Base-by-base conservation (phyloP, 2,888 invertebrate genomes). In the Liodrosophila aerea region DNA sequence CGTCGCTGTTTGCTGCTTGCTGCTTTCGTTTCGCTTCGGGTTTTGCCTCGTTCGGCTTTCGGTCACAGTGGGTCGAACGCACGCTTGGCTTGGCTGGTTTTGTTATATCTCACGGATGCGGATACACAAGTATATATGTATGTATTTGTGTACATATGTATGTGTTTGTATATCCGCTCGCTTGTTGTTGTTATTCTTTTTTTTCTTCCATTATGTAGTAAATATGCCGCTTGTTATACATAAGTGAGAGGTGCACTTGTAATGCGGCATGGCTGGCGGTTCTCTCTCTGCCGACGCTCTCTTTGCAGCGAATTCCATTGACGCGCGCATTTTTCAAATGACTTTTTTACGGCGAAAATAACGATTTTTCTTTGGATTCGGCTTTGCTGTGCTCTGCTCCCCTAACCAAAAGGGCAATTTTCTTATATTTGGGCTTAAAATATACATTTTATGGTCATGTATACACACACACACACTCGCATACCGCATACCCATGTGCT, bases 261-360 rank as follows among this genome's bases (percentile, higher is more conserved):
- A 82, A 85, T 78, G 64, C 63, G 62, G 68, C 60, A 73, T 61
- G 52, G 9, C 18, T 33, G 36, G 15, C 47, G 29, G 47, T 60
- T 34, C 30, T 34, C 44, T 8, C 22, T 15, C 29, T 41, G n/a
- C n/a, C n/a, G n/a, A n/a, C 47, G 27, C 41, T 39, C 56, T 46
- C 37, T 58, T 50, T 68, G 65, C 71, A 80, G 85, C 85, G 78
- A 78, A 78, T 81, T 81, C 76, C 63, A 73, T 73, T 70, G 73
- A 71, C 74, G 85, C 80, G 85, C 83, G 80, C 85, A 83, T 82
- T 81, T 83, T 81, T 81, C 73, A 81, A 81, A 82, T 78, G 80
- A 27, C 57, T 65, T 70, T 78, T 75, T 71, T 85, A 85, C 80
- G 77, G 84, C 85, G 83, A 83, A 81, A 85, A 76, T 81, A 81